Conservation (phyloP, 1,140 invertebrate species). For the Holotrichia oblita region DNA sequence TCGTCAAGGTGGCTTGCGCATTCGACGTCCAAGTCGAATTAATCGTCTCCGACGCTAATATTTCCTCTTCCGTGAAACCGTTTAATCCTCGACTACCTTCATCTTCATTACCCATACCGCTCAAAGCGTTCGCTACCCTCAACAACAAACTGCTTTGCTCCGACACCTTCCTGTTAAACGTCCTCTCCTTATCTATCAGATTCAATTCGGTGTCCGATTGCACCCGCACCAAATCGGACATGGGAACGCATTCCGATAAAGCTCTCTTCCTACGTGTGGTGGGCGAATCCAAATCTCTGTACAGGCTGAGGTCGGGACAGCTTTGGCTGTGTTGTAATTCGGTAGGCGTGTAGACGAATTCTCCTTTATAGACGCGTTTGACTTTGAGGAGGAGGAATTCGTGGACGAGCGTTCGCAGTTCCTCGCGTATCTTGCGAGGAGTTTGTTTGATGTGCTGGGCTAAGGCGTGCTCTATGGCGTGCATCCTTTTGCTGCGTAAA, state of each 20-base stretch:
- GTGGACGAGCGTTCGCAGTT: conserved; percentile 64
- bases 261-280: conserved; percentile 67
- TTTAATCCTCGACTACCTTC: conserved; percentile 43
- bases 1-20: conserved; percentile 50
- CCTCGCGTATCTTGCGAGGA: conserved; percentile 79
- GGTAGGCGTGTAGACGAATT: conserved; percentile 55
- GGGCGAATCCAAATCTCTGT: conserved; percentile 60
- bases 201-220: conserved; percentile 80
- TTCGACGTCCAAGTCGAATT: not conserved
- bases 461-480: conserved; percentile 78
- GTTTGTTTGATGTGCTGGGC: conserved; percentile 78
- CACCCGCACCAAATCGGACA: conserved; percentile 66
- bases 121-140: conserved; percentile 77
- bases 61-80: conserved; percentile 60
- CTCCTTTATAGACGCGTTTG: conserved; percentile 66
- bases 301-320: conserved; percentile 70
- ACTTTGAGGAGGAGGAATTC: conserved; percentile 57
- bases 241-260: conserved; percentile 64
- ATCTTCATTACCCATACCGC: conserved; percentile 65
- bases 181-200: conserved; percentile 79
- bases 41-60: not conserved
- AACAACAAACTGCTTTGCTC: conserved; percentile 78
- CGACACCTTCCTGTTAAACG: conserved; percentile 71
- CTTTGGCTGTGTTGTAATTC: conserved; percentile 64
- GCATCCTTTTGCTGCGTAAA: conserved; percentile 78